Conservation (phyloP, 2,113 vertebrate species). For the Pelecanoides urinatrix region DNA sequence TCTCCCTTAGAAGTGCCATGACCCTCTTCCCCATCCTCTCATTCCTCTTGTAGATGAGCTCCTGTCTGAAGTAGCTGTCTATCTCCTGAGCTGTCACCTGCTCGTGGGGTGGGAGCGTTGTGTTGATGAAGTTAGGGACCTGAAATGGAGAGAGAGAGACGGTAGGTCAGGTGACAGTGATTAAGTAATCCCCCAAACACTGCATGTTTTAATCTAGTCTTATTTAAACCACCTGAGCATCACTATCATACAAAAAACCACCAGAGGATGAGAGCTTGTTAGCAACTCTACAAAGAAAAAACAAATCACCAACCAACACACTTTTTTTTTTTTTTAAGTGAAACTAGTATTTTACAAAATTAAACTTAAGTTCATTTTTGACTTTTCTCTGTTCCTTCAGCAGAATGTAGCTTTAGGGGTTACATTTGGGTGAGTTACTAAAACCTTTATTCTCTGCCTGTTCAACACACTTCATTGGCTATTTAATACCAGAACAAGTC, state of each 20-base stretch:
- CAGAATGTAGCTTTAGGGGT: background rate
- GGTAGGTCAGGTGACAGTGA: background rate
- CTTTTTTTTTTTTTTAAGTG: background rate
- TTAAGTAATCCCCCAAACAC: background rate
- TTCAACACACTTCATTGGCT: background rate
- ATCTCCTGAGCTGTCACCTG: constrained; percentile 92
- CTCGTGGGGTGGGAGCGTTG: constrained; percentile 89
- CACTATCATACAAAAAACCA: background rate
- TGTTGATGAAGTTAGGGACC: constrained; percentile 97
- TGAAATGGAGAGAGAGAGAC: constrained; percentile 48
- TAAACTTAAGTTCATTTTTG: background rate
- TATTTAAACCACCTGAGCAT: background rate
- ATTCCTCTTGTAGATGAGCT: constrained; percentile 98
- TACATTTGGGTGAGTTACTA: background rate
- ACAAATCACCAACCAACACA: accelerated
- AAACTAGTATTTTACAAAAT: background rate
- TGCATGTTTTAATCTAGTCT: background rate
- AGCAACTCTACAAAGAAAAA: background rate
- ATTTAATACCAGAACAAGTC: background rate
- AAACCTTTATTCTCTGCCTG: background rate
- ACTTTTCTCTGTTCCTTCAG: background rate
- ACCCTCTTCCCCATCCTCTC: constrained; percentile 95
- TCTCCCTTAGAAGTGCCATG: constrained; percentile 86
- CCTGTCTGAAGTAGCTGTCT: constrained; percentile 97
- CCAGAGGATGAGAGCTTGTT: background rate